Conservation (phyloP, 2,888 invertebrate species). For the Acronicta leporina region DNA sequence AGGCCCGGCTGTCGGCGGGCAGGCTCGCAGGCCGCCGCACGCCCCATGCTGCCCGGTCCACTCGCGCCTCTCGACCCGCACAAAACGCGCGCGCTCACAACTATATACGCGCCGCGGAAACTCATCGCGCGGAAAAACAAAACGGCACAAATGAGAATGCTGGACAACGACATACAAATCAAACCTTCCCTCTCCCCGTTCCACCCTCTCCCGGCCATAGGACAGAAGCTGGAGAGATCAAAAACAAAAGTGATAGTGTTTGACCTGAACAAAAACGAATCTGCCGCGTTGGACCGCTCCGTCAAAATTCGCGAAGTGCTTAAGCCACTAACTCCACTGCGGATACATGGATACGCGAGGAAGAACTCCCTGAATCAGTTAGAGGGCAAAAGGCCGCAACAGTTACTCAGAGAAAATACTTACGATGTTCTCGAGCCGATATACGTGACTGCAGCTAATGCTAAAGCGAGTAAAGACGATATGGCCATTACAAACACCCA, state of each 20-base stretch:
- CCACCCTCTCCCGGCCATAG: conserved; percentile 85
- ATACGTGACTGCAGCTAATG: conserved; percentile 69
- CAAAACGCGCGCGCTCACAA: conserved; percentile 83
- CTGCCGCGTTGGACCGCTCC: conserved; percentile 54
- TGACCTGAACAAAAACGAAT: conserved; percentile 72
- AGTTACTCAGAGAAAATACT: conserved; percentile 81
- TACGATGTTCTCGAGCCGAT: conserved; percentile 84
- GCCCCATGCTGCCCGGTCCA: conserved; percentile 81
- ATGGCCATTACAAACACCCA: conserved; percentile 39
- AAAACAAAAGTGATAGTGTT: conserved; percentile 82
- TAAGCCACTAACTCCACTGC: conserved; percentile 80
- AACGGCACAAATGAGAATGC: conserved; percentile 82
- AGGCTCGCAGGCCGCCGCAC: conserved; percentile 74
- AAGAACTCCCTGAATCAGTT: conserved; percentile 67
- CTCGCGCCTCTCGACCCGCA: conserved; percentile 80
- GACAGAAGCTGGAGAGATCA: conserved; percentile 73
- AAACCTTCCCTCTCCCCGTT: conserved; percentile 82
- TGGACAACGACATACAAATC: conserved; percentile 77
- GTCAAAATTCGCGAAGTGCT: conserved; percentile 77
- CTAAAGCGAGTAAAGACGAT: conserved; percentile 62
- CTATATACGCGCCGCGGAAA: conserved; percentile 85
- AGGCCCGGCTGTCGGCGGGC: conserved; percentile 75
- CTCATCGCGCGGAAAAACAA: conserved; percentile 75
- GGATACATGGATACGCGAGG: conserved; percentile 72
- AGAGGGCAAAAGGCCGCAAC: conserved; percentile 73